These are phyloP conservation scores for Willisornis vidua DNA, from an alignment of 2,113 vertebrate species.

Conservation along the genomic window DNA sequence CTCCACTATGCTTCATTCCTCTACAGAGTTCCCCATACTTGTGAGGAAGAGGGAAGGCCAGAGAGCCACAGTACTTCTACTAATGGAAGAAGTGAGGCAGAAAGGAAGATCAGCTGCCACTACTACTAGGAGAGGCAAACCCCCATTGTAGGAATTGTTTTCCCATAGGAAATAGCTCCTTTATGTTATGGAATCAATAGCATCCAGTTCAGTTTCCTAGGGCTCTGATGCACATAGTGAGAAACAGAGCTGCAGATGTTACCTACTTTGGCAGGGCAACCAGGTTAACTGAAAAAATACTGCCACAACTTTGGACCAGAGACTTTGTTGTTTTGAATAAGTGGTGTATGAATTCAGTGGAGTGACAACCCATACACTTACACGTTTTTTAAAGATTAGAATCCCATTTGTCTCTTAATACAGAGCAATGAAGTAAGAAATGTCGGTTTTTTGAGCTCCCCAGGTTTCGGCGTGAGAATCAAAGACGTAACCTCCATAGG, in stretches of 20 bases:
- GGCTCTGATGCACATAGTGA: background rate
- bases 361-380: background rate
- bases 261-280: background rate
- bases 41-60: background rate
- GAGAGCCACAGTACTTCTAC: background rate
- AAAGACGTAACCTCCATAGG: too few relatives aligned
- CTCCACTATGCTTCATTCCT: background rate
- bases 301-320: background rate
- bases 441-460: too few relatives aligned
- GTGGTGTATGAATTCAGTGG: background rate
- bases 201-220: background rate
- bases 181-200: background rate
- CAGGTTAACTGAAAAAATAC: background rate
- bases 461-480: too few relatives aligned
- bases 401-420: background rate
- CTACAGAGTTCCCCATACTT: background rate
- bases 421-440: background rate
- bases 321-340: background rate
- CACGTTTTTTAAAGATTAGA: background rate
- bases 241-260: background rate
- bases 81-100: background rate
- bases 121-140: background rate
- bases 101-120: background rate
- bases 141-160: background rate
- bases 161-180: background rate